Evolutionary conservation across 2,797 vertebrate species (phyloP).

Genomic region (Ciconia nigra): DNA sequence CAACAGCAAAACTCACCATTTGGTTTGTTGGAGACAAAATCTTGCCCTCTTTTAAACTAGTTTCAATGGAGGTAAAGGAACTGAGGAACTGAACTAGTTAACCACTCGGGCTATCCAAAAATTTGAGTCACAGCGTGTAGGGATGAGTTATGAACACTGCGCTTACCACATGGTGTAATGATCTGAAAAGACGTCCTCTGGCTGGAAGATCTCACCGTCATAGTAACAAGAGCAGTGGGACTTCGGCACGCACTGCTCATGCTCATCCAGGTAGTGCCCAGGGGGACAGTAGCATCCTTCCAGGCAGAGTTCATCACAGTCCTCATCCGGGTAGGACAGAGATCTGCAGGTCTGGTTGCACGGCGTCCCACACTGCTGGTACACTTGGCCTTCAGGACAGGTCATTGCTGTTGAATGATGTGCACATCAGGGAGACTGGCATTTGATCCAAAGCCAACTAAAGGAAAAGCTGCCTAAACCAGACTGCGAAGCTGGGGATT

Average conservation of each 20-base stretch:
- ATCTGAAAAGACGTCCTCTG: conserved; percentile 88
- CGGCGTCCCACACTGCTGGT: conserved; percentile 82
- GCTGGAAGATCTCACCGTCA: conserved; percentile 92
- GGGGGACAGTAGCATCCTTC: conserved; percentile 93
- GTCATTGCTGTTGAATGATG: conserved; percentile 76
- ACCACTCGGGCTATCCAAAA: background rate
- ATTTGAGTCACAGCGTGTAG: fast-evolving
- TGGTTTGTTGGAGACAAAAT: background rate
- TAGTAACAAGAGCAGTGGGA: conserved; percentile 89
- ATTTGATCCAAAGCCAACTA: background rate
- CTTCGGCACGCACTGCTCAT: conserved; percentile 83
- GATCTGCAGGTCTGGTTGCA: conserved; percentile 91
- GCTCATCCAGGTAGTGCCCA: conserved; percentile 83
- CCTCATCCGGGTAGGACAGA: conserved; percentile 83
- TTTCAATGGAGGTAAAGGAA: background rate
- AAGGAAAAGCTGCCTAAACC: background rate
- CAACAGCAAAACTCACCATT: background rate
- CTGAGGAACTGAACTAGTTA: background rate
- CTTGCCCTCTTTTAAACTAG: background rate
- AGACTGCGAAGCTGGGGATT: background rate
- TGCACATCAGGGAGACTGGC: background rate
- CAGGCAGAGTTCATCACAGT: conserved; percentile 80
- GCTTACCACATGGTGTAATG: conserved; percentile 90
- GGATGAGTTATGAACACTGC: fast-evolving
- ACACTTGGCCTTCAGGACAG: conserved; percentile 84